Evolutionary conservation across 2,113 vertebrate genomes (phyloP).

Genomic region (Agelaius phoeniceus): DNA sequence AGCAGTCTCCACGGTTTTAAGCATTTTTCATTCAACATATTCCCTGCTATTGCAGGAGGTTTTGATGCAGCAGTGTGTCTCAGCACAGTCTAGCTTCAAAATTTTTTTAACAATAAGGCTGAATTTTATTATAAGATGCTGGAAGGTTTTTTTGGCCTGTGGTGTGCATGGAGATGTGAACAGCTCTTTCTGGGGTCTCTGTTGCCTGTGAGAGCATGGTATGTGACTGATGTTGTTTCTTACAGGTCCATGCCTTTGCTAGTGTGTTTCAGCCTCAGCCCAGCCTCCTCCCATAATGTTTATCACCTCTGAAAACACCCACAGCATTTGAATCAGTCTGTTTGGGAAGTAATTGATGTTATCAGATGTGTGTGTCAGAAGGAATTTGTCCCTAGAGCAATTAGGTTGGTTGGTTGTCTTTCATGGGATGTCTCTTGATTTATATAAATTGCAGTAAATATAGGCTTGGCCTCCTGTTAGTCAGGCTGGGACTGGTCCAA

Average conservation of each 20-base stretch:
- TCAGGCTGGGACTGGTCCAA: neutral
- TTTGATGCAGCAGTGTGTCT: neutral
- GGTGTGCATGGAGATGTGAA: neutral
- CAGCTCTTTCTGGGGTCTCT: neutral
- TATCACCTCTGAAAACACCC: constrained; percentile 38
- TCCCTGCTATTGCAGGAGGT: neutral
- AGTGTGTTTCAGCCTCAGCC: neutral
- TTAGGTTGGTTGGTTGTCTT: constrained; percentile 36
- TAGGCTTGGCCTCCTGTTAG: constrained; percentile 48
- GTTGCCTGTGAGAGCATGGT: accelerated
- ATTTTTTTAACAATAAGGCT: neutral
- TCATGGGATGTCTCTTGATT: constrained; percentile 32
- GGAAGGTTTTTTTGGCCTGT: neutral
- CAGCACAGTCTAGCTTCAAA: neutral
- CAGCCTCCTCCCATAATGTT: constrained; percentile 15
- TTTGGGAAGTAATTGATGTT: constrained; percentile 46
- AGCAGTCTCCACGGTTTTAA: neutral
- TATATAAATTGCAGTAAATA: constrained; percentile 62
- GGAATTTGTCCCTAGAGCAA: constrained; percentile 53
- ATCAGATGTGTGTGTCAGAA: constrained; percentile 53
- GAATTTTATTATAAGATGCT: neutral
- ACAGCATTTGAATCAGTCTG: constrained; percentile 31
- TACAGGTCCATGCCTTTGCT: neutral
- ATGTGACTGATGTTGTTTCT: neutral
- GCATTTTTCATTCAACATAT: neutral